Conservation (phyloP, 1,140 invertebrate species). For the Saccostrea glomerata region DNA sequence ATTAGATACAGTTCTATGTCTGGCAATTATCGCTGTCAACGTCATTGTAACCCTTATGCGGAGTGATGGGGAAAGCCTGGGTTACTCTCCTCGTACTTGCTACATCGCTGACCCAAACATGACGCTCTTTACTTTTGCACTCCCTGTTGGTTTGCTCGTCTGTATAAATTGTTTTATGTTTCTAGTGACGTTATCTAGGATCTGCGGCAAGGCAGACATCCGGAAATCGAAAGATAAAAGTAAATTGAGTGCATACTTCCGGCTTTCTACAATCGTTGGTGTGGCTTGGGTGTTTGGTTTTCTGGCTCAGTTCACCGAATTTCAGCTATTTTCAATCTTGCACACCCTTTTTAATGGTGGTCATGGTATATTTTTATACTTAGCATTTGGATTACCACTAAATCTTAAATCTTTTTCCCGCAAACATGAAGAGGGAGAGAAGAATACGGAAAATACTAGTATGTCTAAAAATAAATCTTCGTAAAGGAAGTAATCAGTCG, state of each 20-base stretch:
- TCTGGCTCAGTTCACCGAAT: neutral
- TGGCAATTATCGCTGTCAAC: neutral
- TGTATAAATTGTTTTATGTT: constrained; percentile 19
- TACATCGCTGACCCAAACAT: constrained; percentile 8
- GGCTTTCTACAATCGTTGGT: too few species aligned
- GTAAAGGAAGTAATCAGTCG: too few species aligned
- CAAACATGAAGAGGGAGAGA: neutral
- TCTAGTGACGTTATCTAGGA: neutral
- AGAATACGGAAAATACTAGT: neutral
- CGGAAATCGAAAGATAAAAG: neutral
- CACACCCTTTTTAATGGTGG: constrained; percentile 15
- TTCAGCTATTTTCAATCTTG: neutral
- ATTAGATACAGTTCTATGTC: neutral
- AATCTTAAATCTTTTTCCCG: neutral
- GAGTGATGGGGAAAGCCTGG: neutral
- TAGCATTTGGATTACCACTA: neutral
- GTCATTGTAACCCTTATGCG: neutral
- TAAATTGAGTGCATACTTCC: neutral
- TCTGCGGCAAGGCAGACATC: neutral
- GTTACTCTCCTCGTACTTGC: neutral
- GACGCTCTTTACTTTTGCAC: neutral
- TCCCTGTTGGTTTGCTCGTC: neutral
- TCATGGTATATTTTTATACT: neutral
- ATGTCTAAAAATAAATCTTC: too few species aligned
- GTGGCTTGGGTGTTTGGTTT: too few species aligned